phyloP scores from a whole-genome alignment of 1,140 invertebrate genomes.

The Caerostris darwini region DNA sequence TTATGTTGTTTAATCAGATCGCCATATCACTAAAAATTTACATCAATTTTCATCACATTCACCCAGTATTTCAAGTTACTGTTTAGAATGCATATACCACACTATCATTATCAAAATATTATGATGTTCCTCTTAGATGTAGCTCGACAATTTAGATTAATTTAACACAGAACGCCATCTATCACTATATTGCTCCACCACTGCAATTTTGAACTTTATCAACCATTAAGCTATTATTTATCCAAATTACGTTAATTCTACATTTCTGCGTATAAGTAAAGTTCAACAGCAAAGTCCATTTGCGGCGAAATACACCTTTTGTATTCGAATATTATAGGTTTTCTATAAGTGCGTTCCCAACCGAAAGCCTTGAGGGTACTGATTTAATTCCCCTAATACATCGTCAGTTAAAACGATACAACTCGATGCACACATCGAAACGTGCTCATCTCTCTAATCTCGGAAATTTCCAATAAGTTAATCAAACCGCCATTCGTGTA shows the following conservation, averaged over 20 bases:
- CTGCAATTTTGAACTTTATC: not conserved
- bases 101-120: too few species aligned
- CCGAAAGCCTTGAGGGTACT: not conserved
- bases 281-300: not conserved
- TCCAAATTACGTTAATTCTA: not conserved
- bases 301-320: not conserved
- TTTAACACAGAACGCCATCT: too few species aligned
- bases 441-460: conserved; percentile 38
- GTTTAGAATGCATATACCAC: too few species aligned
- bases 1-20: too few species aligned
- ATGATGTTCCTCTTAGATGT: too few species aligned
- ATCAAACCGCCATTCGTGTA: conserved; percentile 33
- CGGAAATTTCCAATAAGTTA: conserved; percentile 52
- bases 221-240: not conserved
- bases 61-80: too few species aligned
- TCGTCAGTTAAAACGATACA: conserved; percentile 27
- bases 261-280: not conserved
- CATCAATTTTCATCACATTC: too few species aligned
- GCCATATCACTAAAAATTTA: too few species aligned
- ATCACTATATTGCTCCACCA: too few species aligned
- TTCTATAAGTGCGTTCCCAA: not conserved
- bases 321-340: conserved; percentile 15
- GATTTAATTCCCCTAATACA: conserved; percentile 6
- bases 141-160: too few species aligned
- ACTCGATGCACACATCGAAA: conserved; percentile 1